These are phyloP conservation scores for Solea solea DNA, from an alignment of 2,113 vertebrate genomes.

Conservation along the genomic window DNA sequence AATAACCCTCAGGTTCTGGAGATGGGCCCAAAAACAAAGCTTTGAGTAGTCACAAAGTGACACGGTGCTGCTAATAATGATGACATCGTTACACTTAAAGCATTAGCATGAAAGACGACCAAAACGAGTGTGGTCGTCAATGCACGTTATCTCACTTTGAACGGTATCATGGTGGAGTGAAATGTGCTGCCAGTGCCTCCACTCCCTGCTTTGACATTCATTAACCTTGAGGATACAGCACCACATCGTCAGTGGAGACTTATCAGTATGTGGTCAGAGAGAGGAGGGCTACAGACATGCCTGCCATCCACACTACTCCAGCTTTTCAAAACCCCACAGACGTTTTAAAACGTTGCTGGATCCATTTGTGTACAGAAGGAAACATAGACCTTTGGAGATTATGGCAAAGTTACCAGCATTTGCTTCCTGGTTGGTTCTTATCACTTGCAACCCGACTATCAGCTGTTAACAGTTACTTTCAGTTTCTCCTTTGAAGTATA, in stretches of 20 bases:
- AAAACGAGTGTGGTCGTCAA: not conserved
- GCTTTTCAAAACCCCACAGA: not conserved
- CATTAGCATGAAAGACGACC: not conserved
- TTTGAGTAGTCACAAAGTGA: constrained; percentile 13
- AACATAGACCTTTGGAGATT: too few relatives aligned
- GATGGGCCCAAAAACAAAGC: constrained; percentile 31
- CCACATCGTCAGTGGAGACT: not conserved
- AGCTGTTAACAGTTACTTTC: too few relatives aligned
- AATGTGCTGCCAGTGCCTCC: constrained; percentile 2
- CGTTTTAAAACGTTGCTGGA: too few relatives aligned
- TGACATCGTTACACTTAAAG: not conserved
- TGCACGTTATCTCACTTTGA: too few relatives aligned
- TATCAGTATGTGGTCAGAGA: not conserved
- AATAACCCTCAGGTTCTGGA: constrained; percentile 36
- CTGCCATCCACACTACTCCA: not conserved
- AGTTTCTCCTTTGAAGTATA: too few relatives aligned
- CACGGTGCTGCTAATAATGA: constrained; percentile 5
- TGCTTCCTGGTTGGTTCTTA: too few relatives aligned
- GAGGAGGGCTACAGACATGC: not conserved
- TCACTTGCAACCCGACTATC: not conserved
- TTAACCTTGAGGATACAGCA: constrained; percentile 39
- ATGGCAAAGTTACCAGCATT: too few relatives aligned
- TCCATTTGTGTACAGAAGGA: too few relatives aligned
- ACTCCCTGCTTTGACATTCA: constrained; percentile 43
- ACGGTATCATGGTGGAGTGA: not conserved